Conservation (phyloP, 1,140 invertebrate species). For the Gonioctena quinquepunctata region DNA sequence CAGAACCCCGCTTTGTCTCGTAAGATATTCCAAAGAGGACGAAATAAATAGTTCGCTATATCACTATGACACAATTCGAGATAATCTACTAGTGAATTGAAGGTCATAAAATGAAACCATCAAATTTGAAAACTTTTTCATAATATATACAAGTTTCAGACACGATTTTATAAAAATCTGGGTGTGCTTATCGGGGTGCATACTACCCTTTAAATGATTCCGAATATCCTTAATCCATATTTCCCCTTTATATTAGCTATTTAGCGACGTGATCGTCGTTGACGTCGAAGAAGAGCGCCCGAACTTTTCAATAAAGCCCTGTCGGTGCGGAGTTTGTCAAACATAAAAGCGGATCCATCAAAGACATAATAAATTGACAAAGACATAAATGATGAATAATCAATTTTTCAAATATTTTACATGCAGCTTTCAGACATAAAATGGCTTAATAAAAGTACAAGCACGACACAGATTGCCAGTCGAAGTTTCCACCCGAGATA, state of each 20-base stretch:
- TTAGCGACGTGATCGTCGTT: not conserved
- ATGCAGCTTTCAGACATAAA: constrained; percentile 40
- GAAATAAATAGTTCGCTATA: too few species aligned
- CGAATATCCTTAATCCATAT: not conserved
- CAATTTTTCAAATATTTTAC: constrained; percentile 47
- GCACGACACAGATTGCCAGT: constrained; percentile 34
- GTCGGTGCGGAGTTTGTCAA: constrained; percentile 16
- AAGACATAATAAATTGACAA: constrained; percentile 41
- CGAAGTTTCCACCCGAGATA: not conserved
- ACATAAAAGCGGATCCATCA: constrained; percentile 26
- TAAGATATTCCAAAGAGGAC: too few species aligned
- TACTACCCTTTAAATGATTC: too few species aligned
- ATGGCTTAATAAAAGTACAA: constrained; percentile 44
- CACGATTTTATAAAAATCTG: too few species aligned
- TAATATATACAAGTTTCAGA: too few species aligned
- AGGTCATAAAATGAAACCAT: too few species aligned
- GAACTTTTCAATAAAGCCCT: constrained; percentile 22
- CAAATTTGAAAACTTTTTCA: too few species aligned
- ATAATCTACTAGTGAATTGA: too few species aligned
- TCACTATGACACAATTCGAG: too few species aligned
- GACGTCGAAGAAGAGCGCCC: constrained; percentile 1
- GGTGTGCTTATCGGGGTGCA: too few species aligned
- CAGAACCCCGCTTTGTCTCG: too few species aligned
- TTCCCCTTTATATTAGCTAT: constrained; percentile 10
- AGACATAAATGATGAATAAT: constrained; percentile 44